Percentiles rank a stretch among this genome's conserved stretches.
Conservation (phyloP, 2,888 invertebrate genomes). For the Tillus elongatus region DNA sequence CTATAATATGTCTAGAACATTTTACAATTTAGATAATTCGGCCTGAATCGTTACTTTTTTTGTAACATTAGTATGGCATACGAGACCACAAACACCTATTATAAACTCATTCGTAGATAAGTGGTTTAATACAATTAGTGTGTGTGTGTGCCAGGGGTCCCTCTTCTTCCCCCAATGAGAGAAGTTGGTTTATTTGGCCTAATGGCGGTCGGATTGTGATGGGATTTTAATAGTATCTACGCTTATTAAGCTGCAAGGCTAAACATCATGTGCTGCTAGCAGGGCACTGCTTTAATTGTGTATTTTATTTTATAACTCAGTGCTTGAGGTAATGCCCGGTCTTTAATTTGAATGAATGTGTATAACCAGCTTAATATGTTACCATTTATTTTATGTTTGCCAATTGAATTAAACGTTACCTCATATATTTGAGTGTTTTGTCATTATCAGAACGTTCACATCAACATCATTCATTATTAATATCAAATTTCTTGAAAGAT, state of each 20-base stretch:
- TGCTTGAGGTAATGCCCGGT: conserved; percentile 27
- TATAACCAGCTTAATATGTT: conserved; percentile 24
- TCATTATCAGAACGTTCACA: conserved; percentile 21
- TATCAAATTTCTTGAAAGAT: too few species aligned
- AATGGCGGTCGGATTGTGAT: conserved; percentile 38
- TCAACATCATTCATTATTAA: too few species aligned
- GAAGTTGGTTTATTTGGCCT: conserved; percentile 32
- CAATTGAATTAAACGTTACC: conserved; percentile 27
- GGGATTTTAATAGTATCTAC: conserved; percentile 38
- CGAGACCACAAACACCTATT: too few species aligned
- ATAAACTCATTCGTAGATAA: too few species aligned
- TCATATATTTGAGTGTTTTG: conserved; percentile 21
- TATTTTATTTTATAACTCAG: conserved; percentile 31
- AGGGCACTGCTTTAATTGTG: conserved; percentile 27
- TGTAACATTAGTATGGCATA: too few species aligned
- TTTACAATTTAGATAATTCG: too few species aligned
- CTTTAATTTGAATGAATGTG: conserved; percentile 26
- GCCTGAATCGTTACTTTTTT: too few species aligned
- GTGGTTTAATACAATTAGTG: too few species aligned
- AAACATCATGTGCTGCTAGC: conserved; percentile 6
- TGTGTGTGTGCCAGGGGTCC: too few species aligned
- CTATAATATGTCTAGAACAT: too few species aligned
- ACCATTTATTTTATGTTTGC: conserved; percentile 27
- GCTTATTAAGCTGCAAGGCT: conserved; percentile 26
- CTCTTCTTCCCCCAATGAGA: conserved; percentile 31